Percentiles rank a stretch among this genome's conserved stretches.
These are phyloP conservation scores for Macrobrachium rosenbergii DNA, from an alignment of 1,140 invertebrate species.

Conservation along the genomic window DNA sequence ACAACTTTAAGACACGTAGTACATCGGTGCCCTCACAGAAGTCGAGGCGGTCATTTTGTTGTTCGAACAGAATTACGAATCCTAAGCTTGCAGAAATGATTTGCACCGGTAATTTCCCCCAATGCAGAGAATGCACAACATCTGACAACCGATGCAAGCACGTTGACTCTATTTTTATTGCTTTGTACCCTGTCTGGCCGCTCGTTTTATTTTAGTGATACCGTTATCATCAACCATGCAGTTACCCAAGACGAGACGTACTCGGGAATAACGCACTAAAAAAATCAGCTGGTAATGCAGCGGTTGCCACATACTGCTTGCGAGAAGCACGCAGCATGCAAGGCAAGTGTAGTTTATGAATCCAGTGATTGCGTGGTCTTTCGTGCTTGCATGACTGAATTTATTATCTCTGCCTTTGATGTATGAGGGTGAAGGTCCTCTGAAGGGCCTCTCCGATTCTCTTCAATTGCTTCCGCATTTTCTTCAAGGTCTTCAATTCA, in stretches of 20 bases:
- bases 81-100: background rate
- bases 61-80: background rate
- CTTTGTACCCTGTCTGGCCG: constrained; percentile 51
- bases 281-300: background rate
- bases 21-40: background rate
- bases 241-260: background rate
- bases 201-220: constrained; percentile 26
- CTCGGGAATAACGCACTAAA: background rate
- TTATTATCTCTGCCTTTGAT: no score
- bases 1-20: background rate
- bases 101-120: background rate
- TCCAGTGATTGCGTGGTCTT: background rate
- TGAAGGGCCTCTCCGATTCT: no score
- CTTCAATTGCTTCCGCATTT: no score
- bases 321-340: background rate
- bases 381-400: background rate
- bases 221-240: constrained; percentile 40
- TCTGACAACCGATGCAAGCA: constrained; percentile 53
- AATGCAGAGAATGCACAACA: constrained; percentile 40
- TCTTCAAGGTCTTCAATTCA: no score
- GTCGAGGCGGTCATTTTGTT: background rate
- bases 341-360: constrained; percentile 5
- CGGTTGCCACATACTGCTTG: constrained; percentile 46
- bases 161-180: constrained; percentile 57
- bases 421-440: no score